Base-by-base conservation (phyloP, 1,140 invertebrate genomes). In the Cardiocondyla obscurior region DNA sequence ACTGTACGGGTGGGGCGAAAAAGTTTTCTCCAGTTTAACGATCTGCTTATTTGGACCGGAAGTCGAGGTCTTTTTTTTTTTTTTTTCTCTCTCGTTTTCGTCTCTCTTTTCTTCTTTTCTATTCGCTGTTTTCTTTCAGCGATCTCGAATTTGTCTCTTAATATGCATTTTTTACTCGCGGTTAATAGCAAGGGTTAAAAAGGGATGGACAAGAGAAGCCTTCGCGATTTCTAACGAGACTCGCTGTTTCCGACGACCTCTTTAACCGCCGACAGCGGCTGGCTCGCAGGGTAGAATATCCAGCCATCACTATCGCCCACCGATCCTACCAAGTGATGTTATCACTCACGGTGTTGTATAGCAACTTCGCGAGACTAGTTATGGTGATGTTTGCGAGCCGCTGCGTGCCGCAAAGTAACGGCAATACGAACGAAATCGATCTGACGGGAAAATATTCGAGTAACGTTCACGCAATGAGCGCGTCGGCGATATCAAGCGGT, bases 191-290 rank as follows among this genome's bases (percentile, higher is more conserved):
- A 73, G 83, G 51, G 49, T 55, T 73, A 49, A 53, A 74, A 73
- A 49, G 60, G 55, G 39, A 16, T 42, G 62, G 19, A 19, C 67
- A 46, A 30, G 46, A n/a, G 39, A 62, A 39, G 55, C 39, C 81
- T 74, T 62, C 81, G 81, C 72, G 51, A 69, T 82, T 53, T 33
- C 76, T 85, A 91, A 91, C 87, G 87, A 90, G 85, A 87, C 73
- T 81, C 55, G 60, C 60, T 14, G 42, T 65, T 85, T 86, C 79
- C 86, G 84, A 67, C 62, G 77, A 64, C 70, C 77, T 83, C 83
- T 85, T 87, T 87, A 85, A 85, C 81, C 84, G 72, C 64, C 65
- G 57, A 62, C 70, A 67, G 25, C n/a, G 39, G 42, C 33, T 83
- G 42, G 39, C 72, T 83, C 85, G 44, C 62, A n/a, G 42, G 44